Conservation (phyloP, 2,888 invertebrate genomes). For the Ptilodon capucinus region DNA sequence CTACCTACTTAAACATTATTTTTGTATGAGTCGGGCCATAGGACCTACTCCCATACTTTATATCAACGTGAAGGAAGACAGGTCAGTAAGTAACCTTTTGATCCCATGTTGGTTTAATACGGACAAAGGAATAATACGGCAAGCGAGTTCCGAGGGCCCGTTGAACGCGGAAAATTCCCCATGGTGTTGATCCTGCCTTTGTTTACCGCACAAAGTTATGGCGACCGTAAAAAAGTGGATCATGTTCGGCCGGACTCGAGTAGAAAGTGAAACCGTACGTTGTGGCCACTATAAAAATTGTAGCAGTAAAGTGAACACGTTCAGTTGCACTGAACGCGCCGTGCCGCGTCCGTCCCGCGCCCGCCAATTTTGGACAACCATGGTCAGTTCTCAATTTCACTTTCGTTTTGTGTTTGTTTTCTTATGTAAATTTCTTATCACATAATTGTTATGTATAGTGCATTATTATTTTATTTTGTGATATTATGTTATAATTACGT, state of each 20-base stretch:
- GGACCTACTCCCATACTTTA: too few relatives aligned
- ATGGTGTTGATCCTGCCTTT: slow-evolving; percentile 40
- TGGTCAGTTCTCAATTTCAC: slow-evolving; percentile 70
- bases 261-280: slow-evolving; percentile 78
- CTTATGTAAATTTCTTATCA: slow-evolving; percentile 31
- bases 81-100: background rate
- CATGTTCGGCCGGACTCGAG: slow-evolving; percentile 61
- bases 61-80: background rate
- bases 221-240: slow-evolving; percentile 69
- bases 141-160: slow-evolving; percentile 16
- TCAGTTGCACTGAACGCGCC: slow-evolving; percentile 66
- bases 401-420: slow-evolving; percentile 57
- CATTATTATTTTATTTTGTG: slow-evolving; percentile 29
- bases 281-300: slow-evolving; percentile 75
- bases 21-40: too few relatives aligned
- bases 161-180: slow-evolving; percentile 30
- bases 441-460: slow-evolving; percentile 35
- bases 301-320: slow-evolving; percentile 53
- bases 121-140: slow-evolving; percentile 7
- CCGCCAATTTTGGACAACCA: slow-evolving; percentile 50
- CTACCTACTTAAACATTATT: too few relatives aligned
- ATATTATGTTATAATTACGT: slow-evolving; percentile 21
- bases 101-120: background rate
- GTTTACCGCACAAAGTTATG: slow-evolving; percentile 58
- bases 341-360: slow-evolving; percentile 46